These are phyloP conservation scores for Nemotelus pantherinus DNA, from an alignment of 2,888 invertebrate species.

Conservation along the genomic window DNA sequence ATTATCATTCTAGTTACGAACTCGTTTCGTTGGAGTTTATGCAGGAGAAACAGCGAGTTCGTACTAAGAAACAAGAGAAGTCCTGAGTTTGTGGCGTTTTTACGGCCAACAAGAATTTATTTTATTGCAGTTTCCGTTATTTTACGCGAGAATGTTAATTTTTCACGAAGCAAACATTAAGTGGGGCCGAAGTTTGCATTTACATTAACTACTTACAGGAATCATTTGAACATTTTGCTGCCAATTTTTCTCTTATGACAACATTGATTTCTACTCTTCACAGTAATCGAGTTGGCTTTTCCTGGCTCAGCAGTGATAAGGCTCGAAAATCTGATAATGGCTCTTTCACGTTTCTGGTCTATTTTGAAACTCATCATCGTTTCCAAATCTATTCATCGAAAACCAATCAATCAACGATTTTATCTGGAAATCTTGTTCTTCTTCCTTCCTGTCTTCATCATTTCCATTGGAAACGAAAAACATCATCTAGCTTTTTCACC, in stretches of 20 bases:
- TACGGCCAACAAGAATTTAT: slow-evolving; percentile 18
- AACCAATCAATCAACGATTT: slow-evolving; percentile 27
- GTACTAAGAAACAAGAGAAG: background rate
- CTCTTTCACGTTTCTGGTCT: no score
- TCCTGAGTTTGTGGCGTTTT: slow-evolving; percentile 9
- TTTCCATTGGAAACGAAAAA: background rate
- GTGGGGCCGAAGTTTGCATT: background rate
- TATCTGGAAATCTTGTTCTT: background rate
- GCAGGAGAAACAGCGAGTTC: background rate
- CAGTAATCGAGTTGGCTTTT: no score
- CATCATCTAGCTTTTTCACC: slow-evolving; percentile 19
- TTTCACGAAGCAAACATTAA: background rate
- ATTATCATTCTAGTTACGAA: slow-evolving; percentile 33
- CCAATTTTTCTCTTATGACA: no score
- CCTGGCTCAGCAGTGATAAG: no score
- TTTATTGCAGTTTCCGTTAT: background rate
- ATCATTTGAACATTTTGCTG: background rate
- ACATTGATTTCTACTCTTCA: no score
- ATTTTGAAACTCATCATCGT: background rate
- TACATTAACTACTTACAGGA: background rate
- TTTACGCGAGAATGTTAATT: background rate
- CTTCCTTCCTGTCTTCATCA: no score
- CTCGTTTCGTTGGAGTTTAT: background rate
- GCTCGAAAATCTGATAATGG: no score
- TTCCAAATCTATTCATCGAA: slow-evolving; percentile 14